A percentile compares a stretch with the other conserved stretches of the same genome.
Conservation (phyloP, 2,113 vertebrate genomes). For the Microtus richardsoni region DNA sequence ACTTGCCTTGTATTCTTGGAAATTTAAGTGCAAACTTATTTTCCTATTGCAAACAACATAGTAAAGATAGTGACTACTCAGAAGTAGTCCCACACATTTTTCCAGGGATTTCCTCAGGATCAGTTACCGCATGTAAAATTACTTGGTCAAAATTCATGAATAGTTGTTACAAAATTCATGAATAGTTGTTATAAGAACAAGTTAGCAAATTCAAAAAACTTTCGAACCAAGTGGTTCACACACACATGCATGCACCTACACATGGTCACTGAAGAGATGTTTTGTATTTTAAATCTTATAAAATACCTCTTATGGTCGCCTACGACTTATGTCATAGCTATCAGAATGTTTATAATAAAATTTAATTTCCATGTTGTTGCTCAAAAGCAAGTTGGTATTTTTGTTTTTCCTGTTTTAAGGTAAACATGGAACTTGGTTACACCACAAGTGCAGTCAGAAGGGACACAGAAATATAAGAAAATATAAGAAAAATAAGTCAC, state of each 20-base stretch:
- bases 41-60: neutral
- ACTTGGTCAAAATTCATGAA: neutral
- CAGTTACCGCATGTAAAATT: neutral
- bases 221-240: neutral
- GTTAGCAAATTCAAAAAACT: neutral
- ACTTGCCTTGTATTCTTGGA: neutral
- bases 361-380: neutral
- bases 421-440: neutral
- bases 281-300: neutral
- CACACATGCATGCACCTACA: rapidly evolving
- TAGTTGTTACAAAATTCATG: neutral
- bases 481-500: neutral
- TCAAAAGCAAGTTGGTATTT: neutral
- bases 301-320: neutral
- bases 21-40: neutral
- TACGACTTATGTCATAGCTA: neutral
- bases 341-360: neutral
- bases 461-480: neutral
- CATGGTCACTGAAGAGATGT: neutral
- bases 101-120: neutral
- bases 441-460: neutral
- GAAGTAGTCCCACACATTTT: neutral
- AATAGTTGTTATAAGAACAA: neutral
- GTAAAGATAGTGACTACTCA: neutral
- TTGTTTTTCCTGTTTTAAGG: constrained; percentile 10